Evolutionary conservation across 2,888 invertebrate species (phyloP), one percentile per base, ranked within the genome.

Genomic region (Lobophora halterata): DNA sequence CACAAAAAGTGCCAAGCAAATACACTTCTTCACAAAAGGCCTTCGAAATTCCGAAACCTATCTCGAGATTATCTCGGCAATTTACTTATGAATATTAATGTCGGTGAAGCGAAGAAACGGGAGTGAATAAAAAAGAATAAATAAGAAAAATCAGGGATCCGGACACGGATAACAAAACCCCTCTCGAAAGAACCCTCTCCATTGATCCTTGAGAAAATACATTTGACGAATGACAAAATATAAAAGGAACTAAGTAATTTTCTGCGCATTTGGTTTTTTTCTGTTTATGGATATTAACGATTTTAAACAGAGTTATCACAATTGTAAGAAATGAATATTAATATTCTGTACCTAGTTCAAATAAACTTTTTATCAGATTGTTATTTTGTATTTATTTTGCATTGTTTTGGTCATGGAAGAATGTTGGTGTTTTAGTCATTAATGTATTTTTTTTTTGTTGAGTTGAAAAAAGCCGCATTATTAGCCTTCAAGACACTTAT

Each of bases 1-100:
- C 26, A 35, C 21, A 37, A 37, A 37, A 36, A 24, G 32, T 29
- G 20, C 9, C 28, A 28, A 12, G 25, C 43, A 43, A 43, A 43
- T 43, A 43, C 43, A 31, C 38, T 45, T 30, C 24, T 16, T 33
- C 27, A 41, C 46, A 49, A 47, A 52, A 52, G 46, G 34, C 27
- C 46, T 48, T 46, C 45, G 26, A 46, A 47, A 40, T 42, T 46
- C 49, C 40, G 52, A 46, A 52, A 39, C 49, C 42, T 49, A 50
- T 48, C 49, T 32, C 37, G 21, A 53, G 58, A 65, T 73, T 74
- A 79, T 78, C 73, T 66, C 69, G 68, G 71, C 79, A 80, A 82
- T 81, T 83, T 80, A 77, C 81, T 85, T 82, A 85, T 85, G 82
- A 85, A 85, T 85, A 85, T 86, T 85, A 85, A 86, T 78, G 65